These are phyloP conservation scores for Anastatus disparis DNA, from an alignment of 1,140 invertebrate species.

Conservation along the genomic window DNA sequence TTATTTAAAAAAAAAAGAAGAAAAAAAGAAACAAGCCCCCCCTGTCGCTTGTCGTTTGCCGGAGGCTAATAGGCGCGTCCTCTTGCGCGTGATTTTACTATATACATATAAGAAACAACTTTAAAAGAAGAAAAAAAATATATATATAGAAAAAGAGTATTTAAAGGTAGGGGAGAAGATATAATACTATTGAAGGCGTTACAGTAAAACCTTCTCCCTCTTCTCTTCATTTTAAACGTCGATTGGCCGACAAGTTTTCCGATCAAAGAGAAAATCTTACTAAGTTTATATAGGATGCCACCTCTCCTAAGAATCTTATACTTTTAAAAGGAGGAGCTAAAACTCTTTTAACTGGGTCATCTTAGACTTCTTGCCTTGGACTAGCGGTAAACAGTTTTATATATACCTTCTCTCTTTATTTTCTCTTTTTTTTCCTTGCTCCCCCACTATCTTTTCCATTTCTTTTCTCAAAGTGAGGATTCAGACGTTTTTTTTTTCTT, in stretches of 20 bases:
- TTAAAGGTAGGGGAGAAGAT: slow-evolving; percentile 5
- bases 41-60: background rate
- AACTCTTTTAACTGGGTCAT: slow-evolving; percentile 60
- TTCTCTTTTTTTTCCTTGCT: background rate
- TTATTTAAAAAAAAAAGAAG: too few species aligned
- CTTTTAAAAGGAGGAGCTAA: slow-evolving; percentile 67
- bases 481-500: too few species aligned
- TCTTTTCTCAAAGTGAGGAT: too few species aligned
- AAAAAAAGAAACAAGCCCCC: too few species aligned
- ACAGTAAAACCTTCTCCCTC: too few species aligned
- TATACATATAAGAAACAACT: too few species aligned
- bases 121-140: too few species aligned
- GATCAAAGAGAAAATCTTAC: slow-evolving; percentile 59
- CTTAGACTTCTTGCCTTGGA: slow-evolving; percentile 60
- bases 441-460: background rate
- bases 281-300: slow-evolving; percentile 51
- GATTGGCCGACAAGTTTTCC: slow-evolving; percentile 63
- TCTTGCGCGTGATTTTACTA: slow-evolving; percentile 16
- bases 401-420: slow-evolving; percentile 32
- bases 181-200: slow-evolving; percentile 14
- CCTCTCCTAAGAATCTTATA: slow-evolving; percentile 47
- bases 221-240: slow-evolving; percentile 29
- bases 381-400: slow-evolving; percentile 55
- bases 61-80: slow-evolving; percentile 30
- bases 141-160: too few species aligned